A percentile compares a stretch with the other conserved stretches of the same genome.
phyloP scores from a whole-genome alignment of 1,140 invertebrate species.

The Eupristina koningsbergeri region DNA sequence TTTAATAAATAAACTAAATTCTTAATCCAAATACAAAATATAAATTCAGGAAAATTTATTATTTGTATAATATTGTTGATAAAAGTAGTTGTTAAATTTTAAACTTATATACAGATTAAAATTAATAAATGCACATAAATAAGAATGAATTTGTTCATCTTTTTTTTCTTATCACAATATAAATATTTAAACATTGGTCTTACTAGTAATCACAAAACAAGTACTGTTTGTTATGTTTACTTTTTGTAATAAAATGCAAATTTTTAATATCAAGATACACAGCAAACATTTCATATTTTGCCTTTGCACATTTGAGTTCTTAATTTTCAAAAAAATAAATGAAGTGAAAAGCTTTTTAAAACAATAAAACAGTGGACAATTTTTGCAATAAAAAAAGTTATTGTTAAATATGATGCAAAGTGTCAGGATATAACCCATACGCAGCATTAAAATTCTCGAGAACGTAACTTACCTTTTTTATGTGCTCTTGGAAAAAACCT shows the following conservation, averaged over 20 bases:
- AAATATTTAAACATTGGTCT: neutral
- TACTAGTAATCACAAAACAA: neutral
- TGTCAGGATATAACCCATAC: neutral
- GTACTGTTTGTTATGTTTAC: neutral
- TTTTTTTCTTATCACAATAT: neutral
- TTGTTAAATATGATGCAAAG: neutral
- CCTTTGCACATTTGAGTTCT: neutral
- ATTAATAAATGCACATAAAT: neutral
- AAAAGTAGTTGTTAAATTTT: neutral
- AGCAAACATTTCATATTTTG: neutral
- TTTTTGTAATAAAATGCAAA: conserved; percentile 5
- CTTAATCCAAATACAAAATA: neutral
- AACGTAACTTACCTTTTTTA: conserved; percentile 39
- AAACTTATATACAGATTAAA: neutral
- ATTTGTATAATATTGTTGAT: neutral
- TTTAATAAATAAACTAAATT: neutral
- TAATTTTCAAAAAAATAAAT: neutral
- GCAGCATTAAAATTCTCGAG: neutral
- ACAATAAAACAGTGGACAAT: neutral
- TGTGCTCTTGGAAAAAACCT: conserved; percentile 13
- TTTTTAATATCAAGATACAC: neutral
- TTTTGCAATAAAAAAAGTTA: neutral
- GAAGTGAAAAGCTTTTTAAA: neutral
- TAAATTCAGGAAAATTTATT: neutral
- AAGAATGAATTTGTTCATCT: conserved; percentile 13